A percentile compares a stretch with the other conserved stretches of the same genome.
phyloP scores from a whole-genome alignment of 37 sponge, comb jelly and placozoan species.

The Cladorhizidae sp. region DNA sequence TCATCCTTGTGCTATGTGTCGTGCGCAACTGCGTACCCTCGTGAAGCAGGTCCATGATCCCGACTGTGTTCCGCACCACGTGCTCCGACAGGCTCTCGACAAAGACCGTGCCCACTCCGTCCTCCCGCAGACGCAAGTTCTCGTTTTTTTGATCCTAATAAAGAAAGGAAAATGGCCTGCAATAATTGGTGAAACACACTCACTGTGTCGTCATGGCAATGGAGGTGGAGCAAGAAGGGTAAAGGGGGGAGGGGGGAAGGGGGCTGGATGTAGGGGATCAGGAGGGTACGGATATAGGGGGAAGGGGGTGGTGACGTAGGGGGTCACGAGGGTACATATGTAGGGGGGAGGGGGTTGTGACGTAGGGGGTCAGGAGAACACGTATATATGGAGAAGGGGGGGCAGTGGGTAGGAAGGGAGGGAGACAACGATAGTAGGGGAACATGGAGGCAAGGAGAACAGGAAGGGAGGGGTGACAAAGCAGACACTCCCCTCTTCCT shows the following conservation, averaged over 20 bases:
- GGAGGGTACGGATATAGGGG: neutral
- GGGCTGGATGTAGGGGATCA: neutral
- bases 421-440: no score
- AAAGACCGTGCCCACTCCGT: slow-evolving; percentile 66
- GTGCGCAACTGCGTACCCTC: slow-evolving; percentile 69
- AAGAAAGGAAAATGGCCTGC: no score
- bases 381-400: no score
- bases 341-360: no score
- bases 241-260: neutral
- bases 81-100: slow-evolving; percentile 86
- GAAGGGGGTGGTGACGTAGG: neutral
- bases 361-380: no score
- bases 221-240: neutral
- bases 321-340: no score
- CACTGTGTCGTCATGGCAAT: neutral
- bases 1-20: slow-evolving; percentile 84
- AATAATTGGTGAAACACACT: neutral
- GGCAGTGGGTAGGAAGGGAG: no score
- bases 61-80: slow-evolving; percentile 75
- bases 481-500: no score
- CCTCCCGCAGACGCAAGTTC: slow-evolving; percentile 74
- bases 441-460: no score
- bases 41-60: slow-evolving; percentile 62
- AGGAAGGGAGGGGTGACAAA: no score
- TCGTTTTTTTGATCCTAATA: slow-evolving; percentile 47